These are phyloP conservation scores for Melanotaenia trifasciata DNA, from an alignment of 2,797 vertebrate species.

Conservation along the genomic window DNA sequence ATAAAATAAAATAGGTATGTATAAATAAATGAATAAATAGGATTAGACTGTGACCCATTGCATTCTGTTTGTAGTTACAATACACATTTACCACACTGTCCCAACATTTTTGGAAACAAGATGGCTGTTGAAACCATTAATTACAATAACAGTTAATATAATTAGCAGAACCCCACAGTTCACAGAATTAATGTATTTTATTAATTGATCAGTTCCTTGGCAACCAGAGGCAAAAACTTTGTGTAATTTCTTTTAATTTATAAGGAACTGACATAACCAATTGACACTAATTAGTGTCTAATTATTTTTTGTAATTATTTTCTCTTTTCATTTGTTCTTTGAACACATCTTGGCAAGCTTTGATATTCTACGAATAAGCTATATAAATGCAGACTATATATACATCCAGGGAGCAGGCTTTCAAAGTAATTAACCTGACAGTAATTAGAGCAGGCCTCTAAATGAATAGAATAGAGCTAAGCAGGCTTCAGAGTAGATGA, in stretches of 20 bases:
- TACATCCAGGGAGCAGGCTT: conserved; percentile 21
- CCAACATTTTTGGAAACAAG: too few species aligned
- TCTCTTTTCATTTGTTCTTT: conserved; percentile 7
- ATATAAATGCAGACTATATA: conserved; percentile 15
- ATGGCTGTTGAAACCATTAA: background rate
- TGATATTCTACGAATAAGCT: conserved; percentile 19
- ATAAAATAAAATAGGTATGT: too few species aligned
- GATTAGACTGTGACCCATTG: too few species aligned
- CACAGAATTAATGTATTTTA: background rate
- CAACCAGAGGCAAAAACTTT: conserved; percentile 20
- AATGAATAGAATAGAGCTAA: conserved; percentile 36
- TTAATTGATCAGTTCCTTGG: conserved; percentile 30
- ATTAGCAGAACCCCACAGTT: background rate
- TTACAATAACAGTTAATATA: background rate
- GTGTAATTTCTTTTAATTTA: conserved; percentile 18
- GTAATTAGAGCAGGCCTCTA: conserved; percentile 51
- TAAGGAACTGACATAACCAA: conserved; percentile 7
- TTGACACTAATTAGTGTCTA: conserved; percentile 20
- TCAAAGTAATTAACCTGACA: conserved; percentile 58
- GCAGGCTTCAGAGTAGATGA: conserved; percentile 16
- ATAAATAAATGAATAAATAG: too few species aligned
- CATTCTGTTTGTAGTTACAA: too few species aligned
- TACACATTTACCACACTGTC: too few species aligned
- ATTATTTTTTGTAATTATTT: conserved; percentile 32
- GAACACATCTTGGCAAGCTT: background rate